These are phyloP conservation scores for Vombatus ursinus DNA, from an alignment of 2,113 vertebrate species.

Conservation along the genomic window DNA sequence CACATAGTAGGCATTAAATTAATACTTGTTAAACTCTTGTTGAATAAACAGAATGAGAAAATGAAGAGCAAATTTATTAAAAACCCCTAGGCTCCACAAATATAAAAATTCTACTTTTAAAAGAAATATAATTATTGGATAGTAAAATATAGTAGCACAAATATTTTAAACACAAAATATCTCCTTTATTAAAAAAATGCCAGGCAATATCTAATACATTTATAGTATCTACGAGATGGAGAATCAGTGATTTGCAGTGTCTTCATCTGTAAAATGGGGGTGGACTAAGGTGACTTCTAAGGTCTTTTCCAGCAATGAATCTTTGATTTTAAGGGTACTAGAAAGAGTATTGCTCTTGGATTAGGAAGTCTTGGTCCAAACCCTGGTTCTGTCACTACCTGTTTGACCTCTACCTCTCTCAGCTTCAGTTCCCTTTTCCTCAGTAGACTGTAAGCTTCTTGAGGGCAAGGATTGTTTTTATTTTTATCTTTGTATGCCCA, in stretches of 20 bases:
- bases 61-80: slow-evolving; percentile 19
- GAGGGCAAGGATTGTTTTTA: background rate
- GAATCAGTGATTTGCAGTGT: background rate
- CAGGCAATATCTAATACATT: background rate
- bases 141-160: background rate
- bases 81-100: background rate
- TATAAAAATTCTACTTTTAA: background rate
- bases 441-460: background rate
- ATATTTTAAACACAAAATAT: background rate
- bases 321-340: background rate
- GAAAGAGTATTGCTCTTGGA: background rate
- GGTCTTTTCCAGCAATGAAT: background rate
- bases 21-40: slow-evolving; percentile 9
- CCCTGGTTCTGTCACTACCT: background rate
- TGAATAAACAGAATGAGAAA: slow-evolving; percentile 47
- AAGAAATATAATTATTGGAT: slow-evolving; percentile 8
- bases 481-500: background rate
- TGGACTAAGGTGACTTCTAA: background rate
- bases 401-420: background rate
- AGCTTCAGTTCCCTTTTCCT: background rate
- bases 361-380: background rate
- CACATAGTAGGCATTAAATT: slow-evolving; percentile 34
- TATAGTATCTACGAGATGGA: background rate
- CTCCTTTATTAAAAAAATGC: background rate
- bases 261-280: background rate